A percentile compares a stretch with the other conserved stretches of the same genome.
These are phyloP conservation scores for Branchinecta sandiegonensis DNA, from an alignment of 2,888 invertebrate genomes.

Conservation along the genomic window DNA sequence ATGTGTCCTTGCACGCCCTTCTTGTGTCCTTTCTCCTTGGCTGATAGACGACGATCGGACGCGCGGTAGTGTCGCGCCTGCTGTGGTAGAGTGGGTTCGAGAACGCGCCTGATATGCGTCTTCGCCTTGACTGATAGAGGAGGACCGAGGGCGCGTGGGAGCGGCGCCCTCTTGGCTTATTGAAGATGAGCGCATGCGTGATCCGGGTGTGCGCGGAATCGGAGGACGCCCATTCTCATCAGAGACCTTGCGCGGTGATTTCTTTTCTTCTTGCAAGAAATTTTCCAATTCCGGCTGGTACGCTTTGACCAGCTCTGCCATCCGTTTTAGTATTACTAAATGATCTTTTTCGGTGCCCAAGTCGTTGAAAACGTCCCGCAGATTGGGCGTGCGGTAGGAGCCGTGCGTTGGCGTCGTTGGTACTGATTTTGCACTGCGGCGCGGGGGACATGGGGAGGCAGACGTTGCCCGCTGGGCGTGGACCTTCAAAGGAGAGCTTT, in stretches of 20 bases:
- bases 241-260: background rate
- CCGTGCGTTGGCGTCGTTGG: conserved; percentile 3
- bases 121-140: background rate
- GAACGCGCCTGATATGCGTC: too few species aligned
- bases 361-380: background rate
- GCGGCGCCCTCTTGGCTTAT: background rate
- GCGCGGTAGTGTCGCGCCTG: background rate
- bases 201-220: background rate
- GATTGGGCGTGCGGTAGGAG: background rate
- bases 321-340: background rate
- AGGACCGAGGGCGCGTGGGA: background rate
- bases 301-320: conserved; percentile 4
- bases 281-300: background rate
- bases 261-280: background rate
- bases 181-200: too few species aligned
- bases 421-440: background rate
- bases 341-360: background rate
- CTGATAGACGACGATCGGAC: background rate
- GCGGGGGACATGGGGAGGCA: conserved; percentile 4
- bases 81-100: too few species aligned
- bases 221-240: background rate
- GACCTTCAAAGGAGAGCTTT: background rate
- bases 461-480: background rate
- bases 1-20: background rate
- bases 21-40: background rate